Base-by-base conservation (phyloP, 2,888 invertebrate genomes). In the Chloroclystis v-ata region DNA sequence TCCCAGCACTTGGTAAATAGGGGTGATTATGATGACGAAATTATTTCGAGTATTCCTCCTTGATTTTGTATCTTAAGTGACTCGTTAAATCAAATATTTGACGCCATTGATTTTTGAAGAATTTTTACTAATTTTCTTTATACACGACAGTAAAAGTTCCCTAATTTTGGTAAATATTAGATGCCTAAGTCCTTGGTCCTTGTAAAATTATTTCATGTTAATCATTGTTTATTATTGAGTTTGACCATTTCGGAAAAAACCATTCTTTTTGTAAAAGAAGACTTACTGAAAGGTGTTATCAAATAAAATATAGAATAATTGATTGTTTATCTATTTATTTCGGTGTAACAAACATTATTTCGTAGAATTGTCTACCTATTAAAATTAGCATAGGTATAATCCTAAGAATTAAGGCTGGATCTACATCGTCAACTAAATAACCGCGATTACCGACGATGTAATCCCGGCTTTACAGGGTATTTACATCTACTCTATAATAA, bases 341-440 rank as follows among this genome's bases (percentile, higher is more conserved):
- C 83, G 65, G 83, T 86, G 84, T 87, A 85, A 86, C 86, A 86
- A 87, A 85, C 82, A 82, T 84, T 83, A 75, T 75, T 72, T 65
- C 66, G 71, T 71, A 74, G 70, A 76, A 71, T 79, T 69, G 66
- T 74, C 77, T 75, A 74, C 65, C 67, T 81, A 80, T 72, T 74
- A 69, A 70, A 75, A 67, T 73, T 75, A 80, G 72, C 69, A 58
- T 20, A 20, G 20, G 20, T 66, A 60, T 73, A 72, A 63, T 55
- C 61, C 67, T 75, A 67, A 44, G 57, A 61, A 50, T 60, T 56
- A 60, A 57, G 62, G 59, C 68, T 67, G 63, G 58, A 65, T 73
- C 63, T 76, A 73, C 69, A 72, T 65, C 54, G 65, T 56, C 59
- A 50, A 51, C 41, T 35, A 35, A 42, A 47, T 41, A 52, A 56